These are phyloP conservation scores for Opisthocomus hoazin DNA, from an alignment of 2,113 vertebrate genomes.

Conservation along the genomic window DNA sequence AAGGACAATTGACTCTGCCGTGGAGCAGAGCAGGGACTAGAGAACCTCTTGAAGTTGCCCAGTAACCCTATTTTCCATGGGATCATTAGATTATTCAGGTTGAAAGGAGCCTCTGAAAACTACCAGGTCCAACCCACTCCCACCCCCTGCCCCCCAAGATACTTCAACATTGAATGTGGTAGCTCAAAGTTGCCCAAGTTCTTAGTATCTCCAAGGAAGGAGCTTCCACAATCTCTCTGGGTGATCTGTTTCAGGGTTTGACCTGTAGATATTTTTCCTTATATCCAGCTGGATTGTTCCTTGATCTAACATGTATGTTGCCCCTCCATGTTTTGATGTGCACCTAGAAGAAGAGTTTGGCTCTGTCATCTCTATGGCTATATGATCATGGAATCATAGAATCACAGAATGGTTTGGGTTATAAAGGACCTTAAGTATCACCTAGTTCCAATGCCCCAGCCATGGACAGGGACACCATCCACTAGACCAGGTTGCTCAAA, in stretches of 20 bases:
- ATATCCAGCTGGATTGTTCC: background rate
- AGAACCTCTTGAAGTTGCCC: background rate
- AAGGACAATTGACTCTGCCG: background rate
- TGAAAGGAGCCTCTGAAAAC: background rate
- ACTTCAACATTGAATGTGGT: background rate
- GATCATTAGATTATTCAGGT: background rate
- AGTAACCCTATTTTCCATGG: background rate
- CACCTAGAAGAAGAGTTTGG: background rate
- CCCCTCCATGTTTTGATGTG: background rate
- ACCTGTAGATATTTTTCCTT: background rate
- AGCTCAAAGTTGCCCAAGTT: background rate
- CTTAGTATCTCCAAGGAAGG: background rate
- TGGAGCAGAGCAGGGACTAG: background rate
- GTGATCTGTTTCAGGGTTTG: background rate
- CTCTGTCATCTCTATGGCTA: background rate
- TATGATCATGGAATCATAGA: too few relatives aligned
- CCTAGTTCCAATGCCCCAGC: too few relatives aligned
- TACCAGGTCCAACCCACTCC: too few relatives aligned
- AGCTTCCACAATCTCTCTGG: background rate
- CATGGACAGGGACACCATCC: too few relatives aligned
- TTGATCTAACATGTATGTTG: background rate
- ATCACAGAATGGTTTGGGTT: too few relatives aligned
- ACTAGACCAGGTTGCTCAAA: too few relatives aligned
- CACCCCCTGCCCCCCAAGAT: background rate
- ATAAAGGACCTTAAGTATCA: too few relatives aligned